Evolutionary conservation across 2,888 invertebrate genomes (phyloP).

Genomic region (Tenthredo mesomela): DNA sequence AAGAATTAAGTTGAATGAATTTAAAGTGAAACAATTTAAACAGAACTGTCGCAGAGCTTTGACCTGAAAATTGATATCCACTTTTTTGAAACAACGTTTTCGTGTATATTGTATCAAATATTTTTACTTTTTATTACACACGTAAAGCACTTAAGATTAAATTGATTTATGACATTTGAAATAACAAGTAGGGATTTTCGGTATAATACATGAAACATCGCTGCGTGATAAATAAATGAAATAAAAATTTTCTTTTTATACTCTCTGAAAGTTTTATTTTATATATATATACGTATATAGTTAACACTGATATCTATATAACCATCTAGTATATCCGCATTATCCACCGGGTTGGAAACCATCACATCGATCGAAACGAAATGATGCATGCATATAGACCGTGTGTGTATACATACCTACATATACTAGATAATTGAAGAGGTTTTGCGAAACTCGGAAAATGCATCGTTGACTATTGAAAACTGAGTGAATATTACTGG

Average conservation of each 20-base stretch:
- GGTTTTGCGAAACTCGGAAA: background rate
- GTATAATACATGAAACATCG: background rate
- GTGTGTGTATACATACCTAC: background rate
- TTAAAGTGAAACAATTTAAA: background rate
- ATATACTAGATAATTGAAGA: slow-evolving; percentile 9
- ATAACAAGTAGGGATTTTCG: background rate
- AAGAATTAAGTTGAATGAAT: background rate
- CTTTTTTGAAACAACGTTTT: background rate
- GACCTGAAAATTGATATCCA: background rate
- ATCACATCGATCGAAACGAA: slow-evolving; percentile 15
- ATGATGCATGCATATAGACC: background rate
- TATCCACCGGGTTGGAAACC: slow-evolving; percentile 5
- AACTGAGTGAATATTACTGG: background rate
- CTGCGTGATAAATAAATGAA: background rate
- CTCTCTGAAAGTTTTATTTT: background rate
- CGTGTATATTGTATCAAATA: background rate
- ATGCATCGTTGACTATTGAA: background rate
- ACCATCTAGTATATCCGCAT: background rate
- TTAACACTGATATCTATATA: background rate
- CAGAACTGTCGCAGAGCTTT: background rate
- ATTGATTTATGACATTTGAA: background rate
- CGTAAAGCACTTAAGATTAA: background rate
- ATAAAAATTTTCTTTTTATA: background rate
- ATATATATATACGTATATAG: background rate
- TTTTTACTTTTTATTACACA: slow-evolving; percentile 3